Evolutionary conservation across 2,797 vertebrate genomes (phyloP).

Genomic region (Acipenser transmontanus): DNA sequence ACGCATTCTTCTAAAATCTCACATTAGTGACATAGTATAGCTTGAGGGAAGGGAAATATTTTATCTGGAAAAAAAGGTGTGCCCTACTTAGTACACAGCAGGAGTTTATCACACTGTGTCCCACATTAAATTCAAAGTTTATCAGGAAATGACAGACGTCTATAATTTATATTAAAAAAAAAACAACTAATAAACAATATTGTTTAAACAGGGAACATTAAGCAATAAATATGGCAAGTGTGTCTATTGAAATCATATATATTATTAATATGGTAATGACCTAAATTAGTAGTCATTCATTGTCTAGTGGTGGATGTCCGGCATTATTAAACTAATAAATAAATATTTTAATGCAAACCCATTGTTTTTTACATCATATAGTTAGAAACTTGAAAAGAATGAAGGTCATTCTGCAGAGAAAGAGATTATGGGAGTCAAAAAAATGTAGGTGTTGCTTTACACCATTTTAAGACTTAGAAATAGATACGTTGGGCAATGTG

Average conservation of each 20-base stretch:
- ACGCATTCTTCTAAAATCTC: constrained; percentile 85
- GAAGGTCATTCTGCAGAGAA: not conserved
- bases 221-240: constrained; percentile 60
- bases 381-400: not conserved
- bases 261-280: constrained; percentile 37
- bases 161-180: constrained; percentile 12
- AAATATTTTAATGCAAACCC: constrained; percentile 19
- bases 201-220: constrained; percentile 40
- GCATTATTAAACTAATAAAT: constrained; percentile 7
- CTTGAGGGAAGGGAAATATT: constrained; percentile 37
- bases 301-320: constrained; percentile 49
- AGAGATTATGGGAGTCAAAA: constrained; percentile 3
- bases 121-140: constrained; percentile 18
- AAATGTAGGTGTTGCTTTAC: constrained; percentile 11
- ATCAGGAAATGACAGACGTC: constrained; percentile 21
- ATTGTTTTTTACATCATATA: constrained; percentile 8
- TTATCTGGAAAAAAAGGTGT: too few relatives aligned
- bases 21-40: constrained; percentile 81
- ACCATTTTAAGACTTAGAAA: constrained; percentile 1
- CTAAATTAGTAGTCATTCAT: constrained; percentile 58
- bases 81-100: too few relatives aligned
- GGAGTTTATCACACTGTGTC: too few relatives aligned
- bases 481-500: not conserved
- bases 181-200: constrained; percentile 20
- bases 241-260: constrained; percentile 30